Conservation (phyloP, 2,797 vertebrate species). For the Podarcis siculus region DNA sequence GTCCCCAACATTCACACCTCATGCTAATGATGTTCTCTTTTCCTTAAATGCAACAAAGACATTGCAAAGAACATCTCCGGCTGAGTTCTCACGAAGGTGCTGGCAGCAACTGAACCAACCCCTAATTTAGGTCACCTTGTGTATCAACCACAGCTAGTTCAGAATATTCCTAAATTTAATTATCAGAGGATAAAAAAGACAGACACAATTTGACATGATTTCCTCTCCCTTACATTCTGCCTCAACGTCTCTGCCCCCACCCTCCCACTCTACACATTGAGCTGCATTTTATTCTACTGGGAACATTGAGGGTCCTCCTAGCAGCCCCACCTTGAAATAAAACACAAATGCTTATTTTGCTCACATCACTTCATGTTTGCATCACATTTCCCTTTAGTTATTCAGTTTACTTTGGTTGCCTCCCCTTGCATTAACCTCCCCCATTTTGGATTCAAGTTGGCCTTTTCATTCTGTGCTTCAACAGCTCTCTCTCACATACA, state of each 20-base stretch:
- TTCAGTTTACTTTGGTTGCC: not conserved
- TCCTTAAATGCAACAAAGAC: not conserved
- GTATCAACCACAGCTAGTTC: conserved; percentile 1
- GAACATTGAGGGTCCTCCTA: too few relatives aligned
- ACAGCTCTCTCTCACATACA: not conserved
- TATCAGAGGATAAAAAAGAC: not conserved
- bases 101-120: not conserved
- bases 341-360: not conserved
- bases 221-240: not conserved
- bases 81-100: not conserved
- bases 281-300: not conserved
- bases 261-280: not conserved
- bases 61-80: not conserved
- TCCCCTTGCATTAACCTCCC: not conserved
- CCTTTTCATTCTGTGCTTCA: not conserved
- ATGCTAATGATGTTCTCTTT: not conserved
- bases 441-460: not conserved
- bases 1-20: not conserved
- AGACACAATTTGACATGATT: not conserved
- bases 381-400: not conserved
- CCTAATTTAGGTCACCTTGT: not conserved
- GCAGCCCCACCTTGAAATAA: not conserved
- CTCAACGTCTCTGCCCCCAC: not conserved
- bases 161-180: not conserved
- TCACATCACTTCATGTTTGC: not conserved